Conservation (phyloP, 2,113 vertebrate species). For the Halichoerus grypus region DNA sequence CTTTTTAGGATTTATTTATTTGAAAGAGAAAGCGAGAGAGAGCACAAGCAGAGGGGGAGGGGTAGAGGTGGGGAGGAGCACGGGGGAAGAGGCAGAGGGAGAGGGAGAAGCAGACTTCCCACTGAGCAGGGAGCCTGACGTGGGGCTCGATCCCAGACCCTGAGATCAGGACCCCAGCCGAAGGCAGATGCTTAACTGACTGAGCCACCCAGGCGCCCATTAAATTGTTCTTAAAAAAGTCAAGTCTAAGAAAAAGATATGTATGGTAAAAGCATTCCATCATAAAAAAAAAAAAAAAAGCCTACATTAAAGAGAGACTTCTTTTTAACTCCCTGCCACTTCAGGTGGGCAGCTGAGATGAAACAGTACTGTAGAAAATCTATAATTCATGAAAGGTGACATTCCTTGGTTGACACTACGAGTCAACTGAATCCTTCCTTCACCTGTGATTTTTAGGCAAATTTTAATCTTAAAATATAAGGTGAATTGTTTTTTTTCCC, state of each 20-base stretch:
- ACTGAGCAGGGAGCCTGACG: background rate
- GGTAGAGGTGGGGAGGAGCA: too few species aligned
- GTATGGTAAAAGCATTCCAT: slow-evolving; percentile 29
- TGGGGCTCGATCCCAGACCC: background rate
- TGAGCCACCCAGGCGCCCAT: background rate
- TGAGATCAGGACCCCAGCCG: background rate
- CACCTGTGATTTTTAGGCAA: slow-evolving; percentile 79
- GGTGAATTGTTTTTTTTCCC: slow-evolving; percentile 70
- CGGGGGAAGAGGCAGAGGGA: background rate
- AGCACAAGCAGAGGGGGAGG: background rate
- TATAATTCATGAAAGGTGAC: slow-evolving; percentile 76
- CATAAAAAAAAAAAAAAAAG: slow-evolving; percentile 13
- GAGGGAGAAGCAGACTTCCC: background rate
- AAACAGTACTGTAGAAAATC: slow-evolving; percentile 70
- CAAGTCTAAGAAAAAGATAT: slow-evolving; percentile 57
- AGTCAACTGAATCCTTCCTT: slow-evolving; percentile 77
- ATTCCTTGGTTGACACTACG: slow-evolving; percentile 61
- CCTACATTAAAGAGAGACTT: slow-evolving; percentile 42
- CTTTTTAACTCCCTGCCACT: slow-evolving; percentile 67
- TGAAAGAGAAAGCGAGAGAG: background rate
- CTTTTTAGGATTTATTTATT: background rate
- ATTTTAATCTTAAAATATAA: slow-evolving; percentile 83
- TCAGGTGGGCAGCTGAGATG: slow-evolving; percentile 61
- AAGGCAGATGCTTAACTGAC: background rate
- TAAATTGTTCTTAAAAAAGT: background rate